Evolutionary conservation across 2,113 vertebrate species (phyloP).

Genomic region (Scatophagus argus): DNA sequence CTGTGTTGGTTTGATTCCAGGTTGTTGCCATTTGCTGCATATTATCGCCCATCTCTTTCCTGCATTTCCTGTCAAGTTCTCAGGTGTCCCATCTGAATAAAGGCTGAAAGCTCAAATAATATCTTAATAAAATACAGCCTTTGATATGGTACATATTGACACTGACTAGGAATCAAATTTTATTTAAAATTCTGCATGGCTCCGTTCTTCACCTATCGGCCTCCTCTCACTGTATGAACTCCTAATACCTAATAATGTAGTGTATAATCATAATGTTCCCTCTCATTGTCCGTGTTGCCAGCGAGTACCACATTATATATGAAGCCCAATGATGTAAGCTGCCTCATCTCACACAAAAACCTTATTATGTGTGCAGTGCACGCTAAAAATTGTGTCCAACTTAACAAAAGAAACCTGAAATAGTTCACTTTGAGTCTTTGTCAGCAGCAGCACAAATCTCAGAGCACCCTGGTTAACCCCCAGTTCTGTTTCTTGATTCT

Average conservation of each 20-base stretch:
- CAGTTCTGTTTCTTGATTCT: conserved; percentile 9
- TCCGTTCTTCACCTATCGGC: background rate
- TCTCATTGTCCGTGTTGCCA: conserved; percentile 33
- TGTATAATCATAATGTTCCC: conserved; percentile 40
- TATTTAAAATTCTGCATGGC: background rate
- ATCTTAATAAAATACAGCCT: too few relatives aligned
- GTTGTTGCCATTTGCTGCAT: too few relatives aligned
- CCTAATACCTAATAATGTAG: conserved; percentile 12
- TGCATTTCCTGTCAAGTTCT: too few relatives aligned
- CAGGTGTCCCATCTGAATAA: too few relatives aligned
- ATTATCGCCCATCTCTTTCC: too few relatives aligned
- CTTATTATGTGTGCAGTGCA: conserved; percentile 9
- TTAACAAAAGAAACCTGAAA: conserved; percentile 41
- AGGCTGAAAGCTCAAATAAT: too few relatives aligned
- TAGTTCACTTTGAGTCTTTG: conserved; percentile 15
- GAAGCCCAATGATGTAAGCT: conserved; percentile 2
- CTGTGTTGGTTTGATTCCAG: too few relatives aligned
- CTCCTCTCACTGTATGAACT: background rate
- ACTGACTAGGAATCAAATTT: background rate
- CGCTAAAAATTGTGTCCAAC: background rate
- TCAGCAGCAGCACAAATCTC: background rate
- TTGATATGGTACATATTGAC: background rate
- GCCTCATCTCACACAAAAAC: conserved; percentile 31
- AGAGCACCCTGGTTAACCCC: background rate
- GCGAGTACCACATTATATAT: conserved; percentile 31